A percentile compares a stretch with the other conserved stretches of the same genome.
phyloP scores from a whole-genome alignment of 2,113 vertebrate genomes.

The Ageneiosus marmoratus region DNA sequence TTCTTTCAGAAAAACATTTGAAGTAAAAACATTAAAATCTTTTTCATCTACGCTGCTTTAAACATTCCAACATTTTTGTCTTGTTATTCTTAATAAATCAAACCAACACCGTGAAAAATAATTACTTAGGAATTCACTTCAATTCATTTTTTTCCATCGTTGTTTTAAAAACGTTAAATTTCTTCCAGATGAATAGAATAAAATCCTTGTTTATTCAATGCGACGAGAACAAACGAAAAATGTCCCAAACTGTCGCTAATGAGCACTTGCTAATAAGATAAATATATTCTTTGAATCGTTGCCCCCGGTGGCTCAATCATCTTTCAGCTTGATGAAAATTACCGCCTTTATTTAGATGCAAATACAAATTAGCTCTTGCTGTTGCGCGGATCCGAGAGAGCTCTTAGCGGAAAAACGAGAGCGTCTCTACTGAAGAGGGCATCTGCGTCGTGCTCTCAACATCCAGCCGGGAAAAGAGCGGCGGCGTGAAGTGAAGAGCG shows the following conservation, averaged over 20 bases:
- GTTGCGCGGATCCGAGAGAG: conserved; percentile 45
- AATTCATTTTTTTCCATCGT: too few relatives aligned
- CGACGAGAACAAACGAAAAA: not conserved
- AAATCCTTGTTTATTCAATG: not conserved
- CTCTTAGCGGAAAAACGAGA: conserved; percentile 47
- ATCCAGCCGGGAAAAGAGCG: conserved; percentile 13
- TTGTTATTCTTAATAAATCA: too few relatives aligned
- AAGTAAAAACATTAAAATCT: too few relatives aligned
- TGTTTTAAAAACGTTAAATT: not conserved
- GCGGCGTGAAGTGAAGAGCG: not conserved
- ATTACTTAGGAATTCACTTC: too few relatives aligned
- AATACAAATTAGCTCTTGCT: conserved; percentile 55
- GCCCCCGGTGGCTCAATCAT: conserved; percentile 28
- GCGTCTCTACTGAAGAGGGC: conserved; percentile 49
- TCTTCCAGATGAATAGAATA: not conserved
- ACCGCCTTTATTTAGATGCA: conserved; percentile 51
- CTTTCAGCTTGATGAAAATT: conserved; percentile 50
- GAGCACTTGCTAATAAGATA: conserved; percentile 43
- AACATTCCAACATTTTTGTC: not conserved
- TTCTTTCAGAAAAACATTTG: too few relatives aligned
- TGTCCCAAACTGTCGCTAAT: not conserved
- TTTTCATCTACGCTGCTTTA: not conserved
- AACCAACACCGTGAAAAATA: too few relatives aligned
- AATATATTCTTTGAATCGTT: conserved; percentile 41
- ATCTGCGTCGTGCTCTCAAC: conserved; percentile 36